Evolutionary conservation across 2,797 vertebrate species (phyloP).

Genomic region (Chrosomus eos): DNA sequence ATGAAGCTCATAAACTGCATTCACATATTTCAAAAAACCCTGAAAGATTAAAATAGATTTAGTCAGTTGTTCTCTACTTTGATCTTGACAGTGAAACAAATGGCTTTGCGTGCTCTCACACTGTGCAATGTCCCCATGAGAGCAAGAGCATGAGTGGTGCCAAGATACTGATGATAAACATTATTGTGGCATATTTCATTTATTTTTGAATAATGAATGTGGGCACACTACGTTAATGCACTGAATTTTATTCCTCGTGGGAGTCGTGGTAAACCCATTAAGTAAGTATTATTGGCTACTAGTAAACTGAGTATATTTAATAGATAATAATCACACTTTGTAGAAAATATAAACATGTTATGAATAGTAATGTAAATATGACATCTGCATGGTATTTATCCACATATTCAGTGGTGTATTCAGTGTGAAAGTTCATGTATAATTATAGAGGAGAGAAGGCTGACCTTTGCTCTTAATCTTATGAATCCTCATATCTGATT

Average conservation of each 20-base stretch:
- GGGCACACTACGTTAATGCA: not conserved
- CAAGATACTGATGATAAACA: constrained; percentile 41
- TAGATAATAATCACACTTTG: not conserved
- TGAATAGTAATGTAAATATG: not conserved
- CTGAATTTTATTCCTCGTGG: not conserved
- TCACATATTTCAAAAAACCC: constrained; percentile 9
- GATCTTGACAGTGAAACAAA: constrained; percentile 47
- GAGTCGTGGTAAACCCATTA: not conserved
- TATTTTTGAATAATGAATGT: constrained; percentile 27
- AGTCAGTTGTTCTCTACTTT: constrained; percentile 32
- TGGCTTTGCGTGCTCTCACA: not conserved
- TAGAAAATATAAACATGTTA: not conserved
- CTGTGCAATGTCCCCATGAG: constrained; percentile 13
- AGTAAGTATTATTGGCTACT: not conserved
- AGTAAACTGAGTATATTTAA: not conserved
- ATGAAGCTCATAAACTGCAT: not conserved
- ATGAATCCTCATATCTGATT: constrained; percentile 30
- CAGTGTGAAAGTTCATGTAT: constrained; percentile 10
- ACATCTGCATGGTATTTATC: not conserved
- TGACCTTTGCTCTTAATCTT: constrained; percentile 33
- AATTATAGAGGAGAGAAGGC: not conserved
- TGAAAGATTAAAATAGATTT: constrained; percentile 18
- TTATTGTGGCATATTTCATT: constrained; percentile 32
- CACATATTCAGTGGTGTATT: not conserved
- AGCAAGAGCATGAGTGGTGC: not conserved